Conservation (phyloP, 2,797 vertebrate genomes). For the Phoebastria nigripes region DNA sequence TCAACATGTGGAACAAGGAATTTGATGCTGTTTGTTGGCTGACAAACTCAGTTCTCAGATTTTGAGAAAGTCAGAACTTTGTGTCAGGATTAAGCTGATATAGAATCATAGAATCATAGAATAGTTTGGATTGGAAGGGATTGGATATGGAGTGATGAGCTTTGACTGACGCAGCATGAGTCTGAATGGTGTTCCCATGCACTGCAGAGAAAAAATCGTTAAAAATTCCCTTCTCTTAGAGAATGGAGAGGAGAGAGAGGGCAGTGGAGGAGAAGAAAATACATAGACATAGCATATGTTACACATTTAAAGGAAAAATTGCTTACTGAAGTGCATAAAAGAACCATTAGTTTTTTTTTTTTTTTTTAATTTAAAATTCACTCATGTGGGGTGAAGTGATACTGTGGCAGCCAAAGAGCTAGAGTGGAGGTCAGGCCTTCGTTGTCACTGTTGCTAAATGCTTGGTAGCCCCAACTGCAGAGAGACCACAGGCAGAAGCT, state of each 20-base stretch:
- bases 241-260: background rate
- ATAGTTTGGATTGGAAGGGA: too few species aligned
- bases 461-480: background rate
- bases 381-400: background rate
- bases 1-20: constrained; percentile 42
- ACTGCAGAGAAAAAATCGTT: background rate
- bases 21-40: constrained; percentile 52
- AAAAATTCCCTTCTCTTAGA: background rate
- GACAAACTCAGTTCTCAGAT: constrained; percentile 62
- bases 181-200: background rate
- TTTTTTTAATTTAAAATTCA: background rate
- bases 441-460: background rate
- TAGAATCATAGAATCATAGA: too few species aligned
- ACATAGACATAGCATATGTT: background rate
- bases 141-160: background rate
- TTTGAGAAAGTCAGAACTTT: constrained; percentile 11
- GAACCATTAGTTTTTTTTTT: background rate
- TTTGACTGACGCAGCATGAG: background rate
- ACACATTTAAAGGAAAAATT: constrained; percentile 12
- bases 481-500: constrained; percentile 9
- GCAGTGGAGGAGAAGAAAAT: background rate
- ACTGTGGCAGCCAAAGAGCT: background rate
- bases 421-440: background rate
- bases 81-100: background rate
- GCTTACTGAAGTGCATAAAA: background rate